Evolutionary conservation across 2,888 invertebrate species (phyloP).

Genomic region (Drosophila cracens): DNA sequence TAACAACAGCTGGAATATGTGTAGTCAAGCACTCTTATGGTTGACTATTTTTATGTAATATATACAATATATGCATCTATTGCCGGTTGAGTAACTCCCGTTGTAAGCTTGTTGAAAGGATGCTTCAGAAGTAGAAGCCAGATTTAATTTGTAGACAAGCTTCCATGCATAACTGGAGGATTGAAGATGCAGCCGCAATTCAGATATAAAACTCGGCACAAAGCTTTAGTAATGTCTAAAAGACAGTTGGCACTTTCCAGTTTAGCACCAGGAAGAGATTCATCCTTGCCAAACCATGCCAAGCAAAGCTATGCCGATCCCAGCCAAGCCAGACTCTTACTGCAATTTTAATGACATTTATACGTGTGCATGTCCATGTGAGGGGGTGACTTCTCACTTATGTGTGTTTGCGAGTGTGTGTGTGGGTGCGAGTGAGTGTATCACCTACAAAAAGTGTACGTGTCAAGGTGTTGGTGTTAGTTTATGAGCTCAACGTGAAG

Average conservation of each 20-base stretch:
- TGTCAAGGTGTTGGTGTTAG: slow-evolving; percentile 82
- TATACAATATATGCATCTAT: neutral
- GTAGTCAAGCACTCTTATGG: neutral
- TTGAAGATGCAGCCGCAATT: slow-evolving; percentile 11
- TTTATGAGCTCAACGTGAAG: slow-evolving; percentile 81
- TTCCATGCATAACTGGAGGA: slow-evolving; percentile 7
- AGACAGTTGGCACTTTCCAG: slow-evolving; percentile 34
- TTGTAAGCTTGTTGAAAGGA: neutral
- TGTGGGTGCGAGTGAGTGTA: slow-evolving; percentile 24
- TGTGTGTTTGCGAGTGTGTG: slow-evolving; percentile 9
- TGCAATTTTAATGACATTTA: slow-evolving; percentile 80
- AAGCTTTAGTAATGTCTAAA: slow-evolving; percentile 27
- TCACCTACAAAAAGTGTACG: slow-evolving; percentile 74
- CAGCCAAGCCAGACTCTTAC: slow-evolving; percentile 71
- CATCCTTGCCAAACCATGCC: slow-evolving; percentile 60
- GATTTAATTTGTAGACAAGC: slow-evolving; percentile 5
- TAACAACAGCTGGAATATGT: neutral
- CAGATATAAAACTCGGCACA: slow-evolving; percentile 13
- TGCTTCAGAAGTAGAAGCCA: neutral
- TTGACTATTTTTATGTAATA: neutral
- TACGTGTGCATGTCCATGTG: slow-evolving; percentile 23
- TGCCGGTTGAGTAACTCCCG: neutral
- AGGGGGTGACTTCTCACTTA: neutral
- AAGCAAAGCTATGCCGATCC: slow-evolving; percentile 44
- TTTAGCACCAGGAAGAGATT: slow-evolving; percentile 49